Evolutionary conservation across 2,113 vertebrate genomes (phyloP).

Genomic region (Nyctibius bracteatus): DNA sequence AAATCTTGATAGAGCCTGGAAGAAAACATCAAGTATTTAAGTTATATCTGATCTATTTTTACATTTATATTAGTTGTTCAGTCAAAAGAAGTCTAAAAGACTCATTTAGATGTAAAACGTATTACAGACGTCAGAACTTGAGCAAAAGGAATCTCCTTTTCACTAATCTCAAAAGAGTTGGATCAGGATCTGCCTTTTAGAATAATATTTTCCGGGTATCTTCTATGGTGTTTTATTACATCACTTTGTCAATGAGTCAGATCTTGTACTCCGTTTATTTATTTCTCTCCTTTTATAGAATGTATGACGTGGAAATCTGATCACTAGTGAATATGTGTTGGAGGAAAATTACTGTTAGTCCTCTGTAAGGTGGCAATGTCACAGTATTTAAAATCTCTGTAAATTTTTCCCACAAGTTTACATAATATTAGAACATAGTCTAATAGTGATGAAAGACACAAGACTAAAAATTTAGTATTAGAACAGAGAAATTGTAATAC

Average conservation of each 20-base stretch:
- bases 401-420: not conserved
- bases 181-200: not conserved
- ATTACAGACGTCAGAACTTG: not conserved
- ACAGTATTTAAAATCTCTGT: not conserved
- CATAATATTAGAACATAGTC: not conserved
- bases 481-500: not conserved
- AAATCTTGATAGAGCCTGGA: not conserved
- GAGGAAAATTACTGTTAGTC: not conserved
- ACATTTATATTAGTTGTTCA: not conserved
- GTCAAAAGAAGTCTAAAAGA: not conserved
- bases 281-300: not conserved
- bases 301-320: not conserved
- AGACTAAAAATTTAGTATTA: not conserved
- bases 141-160: not conserved
- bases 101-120: not conserved
- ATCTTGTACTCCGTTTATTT: not conserved
- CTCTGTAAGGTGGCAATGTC: not conserved
- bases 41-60: not conserved
- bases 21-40: not conserved
- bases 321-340: not conserved
- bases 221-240: not conserved
- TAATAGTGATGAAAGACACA: not conserved
- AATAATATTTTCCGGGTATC: not conserved
- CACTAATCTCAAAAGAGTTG: not conserved
- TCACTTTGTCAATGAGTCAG: not conserved